Conservation (phyloP, 2,888 invertebrate genomes). For the Drosophila testacea region DNA sequence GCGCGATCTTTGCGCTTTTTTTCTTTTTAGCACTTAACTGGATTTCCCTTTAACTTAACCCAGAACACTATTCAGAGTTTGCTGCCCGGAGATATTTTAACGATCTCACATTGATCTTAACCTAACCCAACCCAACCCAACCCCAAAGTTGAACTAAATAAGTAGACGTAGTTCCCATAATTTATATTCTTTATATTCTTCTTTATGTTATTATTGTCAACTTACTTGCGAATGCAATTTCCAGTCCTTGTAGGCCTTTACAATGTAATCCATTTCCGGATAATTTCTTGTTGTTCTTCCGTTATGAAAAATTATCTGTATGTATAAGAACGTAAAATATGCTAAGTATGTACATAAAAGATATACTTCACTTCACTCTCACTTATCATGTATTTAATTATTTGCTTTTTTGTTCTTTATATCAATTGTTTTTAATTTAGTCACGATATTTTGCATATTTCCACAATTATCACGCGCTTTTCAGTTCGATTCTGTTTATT, state of each 20-base stretch:
- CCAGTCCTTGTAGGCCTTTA: conserved; percentile 85
- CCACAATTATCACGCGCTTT: conserved; percentile 41
- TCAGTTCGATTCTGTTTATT: conserved; percentile 8
- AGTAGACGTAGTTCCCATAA: too few relatives aligned
- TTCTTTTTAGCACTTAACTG: conserved; percentile 3
- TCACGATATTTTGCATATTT: conserved; percentile 44
- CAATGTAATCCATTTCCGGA: conserved; percentile 84
- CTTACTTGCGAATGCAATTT: conserved; percentile 85
- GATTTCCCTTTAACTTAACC: not conserved
- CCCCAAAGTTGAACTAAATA: conserved; percentile 1
- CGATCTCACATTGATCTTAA: conserved; percentile 29
- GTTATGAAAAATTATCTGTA: conserved; percentile 46
- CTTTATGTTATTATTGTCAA: not conserved
- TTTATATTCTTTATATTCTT: not conserved
- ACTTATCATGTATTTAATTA: conserved; percentile 24
- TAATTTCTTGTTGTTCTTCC: conserved; percentile 34
- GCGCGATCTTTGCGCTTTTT: conserved; percentile 1
- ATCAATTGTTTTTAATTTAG: conserved; percentile 42
- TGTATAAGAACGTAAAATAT: conserved; percentile 53
- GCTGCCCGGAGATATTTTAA: not conserved
- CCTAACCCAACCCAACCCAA: conserved; percentile 40
- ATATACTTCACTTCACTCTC: conserved; percentile 40
- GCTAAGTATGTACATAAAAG: conserved; percentile 26
- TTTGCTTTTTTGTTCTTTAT: conserved; percentile 17
- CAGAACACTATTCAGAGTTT: conserved; percentile 1